Conservation (phyloP, 2,888 invertebrate species). For the Poecilus cupreus region DNA sequence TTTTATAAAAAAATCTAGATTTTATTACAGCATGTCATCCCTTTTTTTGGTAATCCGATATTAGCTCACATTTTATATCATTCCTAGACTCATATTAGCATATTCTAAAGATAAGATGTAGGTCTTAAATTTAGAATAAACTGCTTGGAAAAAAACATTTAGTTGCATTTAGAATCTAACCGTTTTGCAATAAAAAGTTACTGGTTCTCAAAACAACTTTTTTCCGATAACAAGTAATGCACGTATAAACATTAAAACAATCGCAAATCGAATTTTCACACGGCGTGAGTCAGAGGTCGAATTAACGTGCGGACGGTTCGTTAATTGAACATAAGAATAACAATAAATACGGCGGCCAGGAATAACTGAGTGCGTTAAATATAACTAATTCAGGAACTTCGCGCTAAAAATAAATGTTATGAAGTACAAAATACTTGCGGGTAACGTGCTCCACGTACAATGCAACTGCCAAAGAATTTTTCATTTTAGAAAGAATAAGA, state of each 20-base stretch:
- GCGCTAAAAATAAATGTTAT: conserved; percentile 15
- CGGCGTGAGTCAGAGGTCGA: no score
- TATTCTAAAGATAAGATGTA: conserved; percentile 19
- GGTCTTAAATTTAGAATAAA: conserved; percentile 19
- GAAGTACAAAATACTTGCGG: conserved; percentile 14
- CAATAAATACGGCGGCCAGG: not conserved
- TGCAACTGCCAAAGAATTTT: not conserved
- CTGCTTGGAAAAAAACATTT: conserved; percentile 1
- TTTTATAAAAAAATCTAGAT: not conserved
- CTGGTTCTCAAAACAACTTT: conserved; percentile 21
- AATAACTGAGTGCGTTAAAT: not conserved
- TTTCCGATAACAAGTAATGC: not conserved
- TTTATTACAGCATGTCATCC: conserved; percentile 1
- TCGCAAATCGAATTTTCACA: no score
- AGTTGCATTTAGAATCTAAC: not conserved
- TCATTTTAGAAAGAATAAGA: not conserved
- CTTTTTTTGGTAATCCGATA: not conserved
- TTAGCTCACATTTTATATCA: conserved; percentile 11
- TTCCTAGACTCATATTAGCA: conserved; percentile 1
- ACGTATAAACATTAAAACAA: not conserved
- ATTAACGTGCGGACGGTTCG: no score
- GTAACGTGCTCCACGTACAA: not conserved
- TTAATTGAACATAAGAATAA: no score
- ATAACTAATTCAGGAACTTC: conserved; percentile 27
- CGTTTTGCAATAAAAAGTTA: conserved; percentile 1